phyloP scores from a whole-genome alignment of 1,140 invertebrate genomes.

The Psilanteris sp. region DNA sequence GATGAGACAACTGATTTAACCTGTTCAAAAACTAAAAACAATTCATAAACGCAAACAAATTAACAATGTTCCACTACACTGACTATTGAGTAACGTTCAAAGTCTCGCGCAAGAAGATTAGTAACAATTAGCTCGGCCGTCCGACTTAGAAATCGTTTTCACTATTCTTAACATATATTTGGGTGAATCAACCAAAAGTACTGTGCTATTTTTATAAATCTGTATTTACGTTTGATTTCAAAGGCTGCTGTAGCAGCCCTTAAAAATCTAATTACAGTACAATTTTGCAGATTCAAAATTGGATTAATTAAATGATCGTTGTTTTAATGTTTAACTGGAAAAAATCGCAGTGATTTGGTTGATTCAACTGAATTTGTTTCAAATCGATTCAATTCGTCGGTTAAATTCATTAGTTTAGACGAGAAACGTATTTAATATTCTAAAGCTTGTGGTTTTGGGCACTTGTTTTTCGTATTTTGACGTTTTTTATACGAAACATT shows the following conservation, averaged over 20 bases:
- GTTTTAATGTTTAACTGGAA: too few relatives aligned
- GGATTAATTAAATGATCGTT: too few relatives aligned
- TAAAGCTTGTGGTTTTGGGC: conserved; percentile 17
- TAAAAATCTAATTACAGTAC: too few relatives aligned
- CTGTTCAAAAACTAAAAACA: conserved; percentile 3
- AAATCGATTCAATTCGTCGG: neutral
- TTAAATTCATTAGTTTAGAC: conserved; percentile 11
- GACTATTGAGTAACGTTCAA: conserved; percentile 12
- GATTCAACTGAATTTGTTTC: neutral
- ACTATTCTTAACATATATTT: neutral
- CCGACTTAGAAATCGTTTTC: conserved; percentile 18
- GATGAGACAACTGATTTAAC: neutral
- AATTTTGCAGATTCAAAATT: too few relatives aligned
- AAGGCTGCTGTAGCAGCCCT: too few relatives aligned
- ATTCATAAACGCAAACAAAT: conserved; percentile 10
- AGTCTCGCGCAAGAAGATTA: conserved; percentile 32
- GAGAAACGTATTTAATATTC: conserved; percentile 17
- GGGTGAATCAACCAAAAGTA: conserved; percentile 3
- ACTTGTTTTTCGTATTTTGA: conserved; percentile 6
- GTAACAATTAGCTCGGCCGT: conserved; percentile 36
- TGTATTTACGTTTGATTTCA: too few relatives aligned
- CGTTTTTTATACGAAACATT: conserved; percentile 16
- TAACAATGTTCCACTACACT: conserved; percentile 38
- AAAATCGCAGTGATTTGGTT: conserved; percentile 3
- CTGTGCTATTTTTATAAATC: too few relatives aligned